Base-by-base conservation (phyloP, 2,888 invertebrate genomes). In the Acanthosepion lycidas region DNA sequence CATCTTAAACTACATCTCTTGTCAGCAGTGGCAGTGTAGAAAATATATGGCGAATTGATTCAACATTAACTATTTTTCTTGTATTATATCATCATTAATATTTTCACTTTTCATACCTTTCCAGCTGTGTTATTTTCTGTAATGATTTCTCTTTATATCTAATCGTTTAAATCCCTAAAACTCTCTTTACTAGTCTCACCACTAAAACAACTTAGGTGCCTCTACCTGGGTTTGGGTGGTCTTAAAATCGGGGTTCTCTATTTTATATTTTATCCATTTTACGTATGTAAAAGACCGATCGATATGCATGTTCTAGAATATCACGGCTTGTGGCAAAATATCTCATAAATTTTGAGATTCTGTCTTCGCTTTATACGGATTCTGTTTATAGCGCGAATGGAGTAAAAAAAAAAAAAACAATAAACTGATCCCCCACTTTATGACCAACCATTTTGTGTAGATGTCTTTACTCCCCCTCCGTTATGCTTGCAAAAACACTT, bases 1-100 rank as follows among this genome's bases (percentile, higher is more conserved):
- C 78, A n/a, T 78, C 78, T 78, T 78, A 78, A 78, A 78, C n/a
- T 78, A 8, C 78, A 78, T 78, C 78, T 78, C 78, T 78, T 78
- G n/a, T 33, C 78, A 78, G 59, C 59, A 59, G 59, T 59, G 33
- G 78, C n/a, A n/a, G 78, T 78, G 18, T n/a, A 78, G 18, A 78
- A n/a, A 42, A 15, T 78, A 9, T 33, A 78, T 78, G 78, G n/a
- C 78, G 78, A 78, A 78, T 78, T 78, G 78, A 78, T n/a, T 78
- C 78, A 78, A 33, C 78, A 78, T 33, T n/a, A 12, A 33, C n/a
- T n/a, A 78, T 78, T 78, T n/a, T 78, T 33, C 33, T n/a, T 78
- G 5, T n/a, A 78, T 78, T n/a, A n/a, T n/a, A 78, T 78, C 12
- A 78, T 26, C 23, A 28, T n/a, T 78, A 15, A 9, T 78, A 78